A percentile compares a stretch with the other conserved stretches of the same genome.
These are phyloP conservation scores for Acanthis flammea DNA, from an alignment of 2,797 vertebrate species.

Conservation along the genomic window DNA sequence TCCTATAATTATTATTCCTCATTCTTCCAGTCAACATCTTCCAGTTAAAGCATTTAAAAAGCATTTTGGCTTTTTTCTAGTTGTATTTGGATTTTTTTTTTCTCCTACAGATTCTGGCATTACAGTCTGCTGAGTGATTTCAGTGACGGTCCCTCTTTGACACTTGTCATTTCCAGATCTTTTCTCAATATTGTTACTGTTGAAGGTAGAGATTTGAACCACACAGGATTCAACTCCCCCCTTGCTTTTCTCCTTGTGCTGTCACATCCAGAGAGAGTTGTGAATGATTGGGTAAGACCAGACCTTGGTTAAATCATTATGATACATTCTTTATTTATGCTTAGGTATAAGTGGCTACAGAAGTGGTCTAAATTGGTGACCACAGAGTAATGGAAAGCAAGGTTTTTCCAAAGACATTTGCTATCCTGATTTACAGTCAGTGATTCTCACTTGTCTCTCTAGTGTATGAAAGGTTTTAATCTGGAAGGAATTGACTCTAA, in stretches of 20 bases:
- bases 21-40: neutral
- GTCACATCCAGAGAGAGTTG: neutral
- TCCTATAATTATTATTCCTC: neutral
- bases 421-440: neutral
- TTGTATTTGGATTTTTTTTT: no score
- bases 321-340: neutral
- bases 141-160: neutral
- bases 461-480: neutral
- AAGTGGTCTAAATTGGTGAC: neutral
- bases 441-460: neutral
- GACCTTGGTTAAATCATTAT: neutral
- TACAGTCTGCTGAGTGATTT: neutral
- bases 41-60: neutral
- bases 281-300: neutral
- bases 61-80: neutral
- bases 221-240: neutral
- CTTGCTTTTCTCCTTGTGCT: neutral
- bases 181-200: neutral
- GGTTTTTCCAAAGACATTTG: neutral
- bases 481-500: neutral
- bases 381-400: neutral
- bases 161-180: neutral
- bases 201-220: neutral
- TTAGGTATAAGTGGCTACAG: neutral
- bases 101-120: neutral